A percentile compares a stretch with the other conserved stretches of the same genome.
phyloP scores from a whole-genome alignment of 2,888 invertebrate species.

The Camponotus fellah region DNA sequence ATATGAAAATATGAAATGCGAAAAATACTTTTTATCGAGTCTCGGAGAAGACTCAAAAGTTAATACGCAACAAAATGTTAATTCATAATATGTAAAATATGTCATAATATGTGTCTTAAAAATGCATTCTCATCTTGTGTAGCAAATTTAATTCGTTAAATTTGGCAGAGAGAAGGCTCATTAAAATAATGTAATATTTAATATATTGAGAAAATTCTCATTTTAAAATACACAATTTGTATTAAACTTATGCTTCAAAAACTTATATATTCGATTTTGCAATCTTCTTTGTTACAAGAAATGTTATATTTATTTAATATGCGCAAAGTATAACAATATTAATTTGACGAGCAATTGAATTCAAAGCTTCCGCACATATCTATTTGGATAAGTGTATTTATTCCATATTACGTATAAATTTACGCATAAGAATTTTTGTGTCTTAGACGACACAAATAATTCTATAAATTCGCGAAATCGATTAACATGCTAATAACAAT shows the following conservation, averaged over 20 bases:
- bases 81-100: constrained; percentile 15
- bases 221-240: constrained; percentile 37
- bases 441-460: constrained; percentile 28
- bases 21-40: constrained; percentile 7
- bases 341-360: constrained; percentile 57
- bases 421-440: constrained; percentile 23
- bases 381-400: constrained; percentile 59
- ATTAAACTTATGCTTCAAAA: constrained; percentile 30
- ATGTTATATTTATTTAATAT: constrained; percentile 43
- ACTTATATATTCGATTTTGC: constrained; percentile 25
- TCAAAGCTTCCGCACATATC: constrained; percentile 56
- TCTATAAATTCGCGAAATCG: constrained; percentile 29
- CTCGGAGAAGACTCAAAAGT: constrained; percentile 19
- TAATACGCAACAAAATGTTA: constrained; percentile 30
- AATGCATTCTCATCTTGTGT: constrained; percentile 81
- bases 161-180: constrained; percentile 82
- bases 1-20: constrained; percentile 34
- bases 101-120: constrained; percentile 17
- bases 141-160: constrained; percentile 83
- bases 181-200: constrained; percentile 33
- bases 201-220: constrained; percentile 31
- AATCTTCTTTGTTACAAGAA: constrained; percentile 34
- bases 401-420: constrained; percentile 2
- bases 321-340: constrained; percentile 52
- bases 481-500: constrained; percentile 37